Evolutionary conservation across 2,888 invertebrate species (phyloP), one percentile per base, ranked within the genome.

Genomic region (Plusia festucae): DNA sequence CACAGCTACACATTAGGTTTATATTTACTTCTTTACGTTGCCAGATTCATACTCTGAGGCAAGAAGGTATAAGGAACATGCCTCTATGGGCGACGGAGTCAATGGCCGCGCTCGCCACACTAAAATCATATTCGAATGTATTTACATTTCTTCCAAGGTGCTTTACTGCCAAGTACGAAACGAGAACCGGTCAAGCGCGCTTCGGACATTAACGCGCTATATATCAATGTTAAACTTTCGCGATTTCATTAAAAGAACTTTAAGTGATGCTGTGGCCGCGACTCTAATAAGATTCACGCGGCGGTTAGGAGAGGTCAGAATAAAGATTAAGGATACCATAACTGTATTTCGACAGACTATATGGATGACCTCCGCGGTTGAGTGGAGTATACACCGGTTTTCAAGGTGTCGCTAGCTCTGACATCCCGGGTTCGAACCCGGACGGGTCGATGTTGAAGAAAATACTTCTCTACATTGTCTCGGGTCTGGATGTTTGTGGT

Each of bases 101-200:
- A 91, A 90, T 75, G 91, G 66, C 92, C 92, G 87, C 85, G 71
- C 76, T 81, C 79, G 79, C 85, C 81, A 82, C 83, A 85, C 85
- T 85, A 88, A 90, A 90, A 89, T 89, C 86, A 87, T 89, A 91
- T 89, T 90, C 85, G 85, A 83, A 82, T 86, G 84, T 85, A 90
- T 91, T 90, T 88, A 86, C 90, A 89, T 91, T 89, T 88, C 85
- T 86, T 84, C 80, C 82, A 85, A 79, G 65, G 83, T 84, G 81
- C 85, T 86, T 87, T 85, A 83, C 83, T 82, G 83, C 80, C 82
- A 78, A 83, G 80, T 79, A 72, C 80, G 64, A 64, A 81, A 76
- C 65, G 70, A 84, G 76, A 82, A 81, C 79, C 76, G 73, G 79
- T 82, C 82, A 82, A 77, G 73, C 79, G 63, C 70, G 74, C 62